Evolutionary conservation across 2,113 vertebrate genomes (phyloP), one percentile per base, ranked within the genome.

Genomic region (Apeltes quadracus): DNA sequence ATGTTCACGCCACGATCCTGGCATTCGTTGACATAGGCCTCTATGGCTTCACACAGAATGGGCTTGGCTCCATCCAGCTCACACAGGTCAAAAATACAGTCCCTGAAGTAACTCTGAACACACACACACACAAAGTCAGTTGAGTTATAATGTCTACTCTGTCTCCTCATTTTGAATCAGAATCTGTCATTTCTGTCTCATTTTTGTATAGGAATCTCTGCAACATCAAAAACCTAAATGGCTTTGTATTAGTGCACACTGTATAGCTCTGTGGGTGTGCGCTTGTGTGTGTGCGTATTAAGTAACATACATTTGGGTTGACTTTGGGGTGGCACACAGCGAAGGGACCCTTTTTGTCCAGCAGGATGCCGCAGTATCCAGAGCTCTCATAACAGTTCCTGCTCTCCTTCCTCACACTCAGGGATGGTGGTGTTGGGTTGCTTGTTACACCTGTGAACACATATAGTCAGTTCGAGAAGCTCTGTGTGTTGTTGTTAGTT

Each of bases 41-140:
- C 94, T 6, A 95, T 89, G 32, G 92, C 92, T 72, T 93, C 92
- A 61, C 94, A 95, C 53, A 94, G 81, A 29, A 90, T 76, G 18
- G 84, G 84, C 18, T 58, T 70, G 61, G 82, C 86, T 57, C 94
- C 93, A 2, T 86, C 90, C 88, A 93, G 82, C 58, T 87, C 92
- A 81, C 94, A 95, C 72, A 94, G 51, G 67, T 95, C 94, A 88
- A 91, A 95, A 39, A 94, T 4, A 63, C 93, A 92, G 82, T 91
- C 91, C 81, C 64, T 80, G 80, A 91, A 94, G 90, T 93, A 93
- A 67, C 72, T 79, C 92, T 94, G 62, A 69, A 59, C 2, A 69
- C 13, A 41, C 39, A 41, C 39, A 18, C 22, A 54, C 13, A 48
- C 2, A 20, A 7, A 7, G 48, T 23, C 3, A 7, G 16, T 55